phyloP scores from a whole-genome alignment of 2,797 vertebrate genomes.

The Artibeus lituratus region DNA sequence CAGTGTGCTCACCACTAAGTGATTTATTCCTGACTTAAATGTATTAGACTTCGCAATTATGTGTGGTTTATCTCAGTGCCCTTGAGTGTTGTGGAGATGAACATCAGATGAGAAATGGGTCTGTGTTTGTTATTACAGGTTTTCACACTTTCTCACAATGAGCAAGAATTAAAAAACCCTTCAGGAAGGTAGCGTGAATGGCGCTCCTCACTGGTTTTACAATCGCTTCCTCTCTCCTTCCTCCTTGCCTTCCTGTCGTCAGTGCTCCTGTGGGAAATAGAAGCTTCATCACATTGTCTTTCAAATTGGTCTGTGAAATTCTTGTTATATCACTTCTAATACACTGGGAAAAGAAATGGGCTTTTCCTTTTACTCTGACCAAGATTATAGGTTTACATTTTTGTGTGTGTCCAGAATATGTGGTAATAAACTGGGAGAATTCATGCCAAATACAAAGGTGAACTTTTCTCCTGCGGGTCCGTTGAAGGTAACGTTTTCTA shows the following conservation, averaged over 20 bases:
- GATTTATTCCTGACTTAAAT: background rate
- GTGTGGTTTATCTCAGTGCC: background rate
- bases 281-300: background rate
- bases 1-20: background rate
- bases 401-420: background rate
- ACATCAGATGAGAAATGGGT: background rate
- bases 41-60: background rate
- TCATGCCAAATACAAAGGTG: background rate
- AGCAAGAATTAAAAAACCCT: background rate
- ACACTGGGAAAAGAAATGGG: background rate
- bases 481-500: background rate
- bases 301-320: background rate
- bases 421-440: background rate
- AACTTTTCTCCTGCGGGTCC: background rate
- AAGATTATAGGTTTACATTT: background rate
- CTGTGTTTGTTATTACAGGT: background rate
- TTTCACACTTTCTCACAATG: background rate
- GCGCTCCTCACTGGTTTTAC: background rate
- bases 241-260: background rate
- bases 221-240: background rate
- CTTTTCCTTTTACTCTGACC: background rate
- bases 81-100: background rate
- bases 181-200: background rate
- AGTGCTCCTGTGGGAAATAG: background rate
- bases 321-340: background rate